Percentiles rank a stretch among this genome's conserved stretches.
These are phyloP conservation scores for Orchesellides sinensis DNA, from an alignment of 2,888 invertebrate genomes.

Conservation along the genomic window DNA sequence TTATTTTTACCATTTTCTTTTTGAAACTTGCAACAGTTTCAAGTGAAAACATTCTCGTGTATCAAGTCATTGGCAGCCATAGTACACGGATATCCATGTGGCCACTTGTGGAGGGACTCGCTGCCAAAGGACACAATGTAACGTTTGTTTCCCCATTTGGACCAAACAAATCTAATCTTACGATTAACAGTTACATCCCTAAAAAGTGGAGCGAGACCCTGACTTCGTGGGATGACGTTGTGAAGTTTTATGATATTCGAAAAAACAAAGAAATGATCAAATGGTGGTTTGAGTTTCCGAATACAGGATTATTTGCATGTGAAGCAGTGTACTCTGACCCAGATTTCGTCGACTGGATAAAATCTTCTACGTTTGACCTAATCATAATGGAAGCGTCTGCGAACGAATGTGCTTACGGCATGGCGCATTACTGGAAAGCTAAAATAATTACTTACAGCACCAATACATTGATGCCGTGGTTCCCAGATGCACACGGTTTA, in stretches of 20 bases:
- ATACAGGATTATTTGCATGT: slow-evolving; percentile 13
- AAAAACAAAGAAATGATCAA: not conserved
- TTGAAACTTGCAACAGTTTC: too few species aligned
- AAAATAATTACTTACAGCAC: slow-evolving; percentile 55
- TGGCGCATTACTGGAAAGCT: slow-evolving; percentile 50
- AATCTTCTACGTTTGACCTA: slow-evolving; percentile 64
- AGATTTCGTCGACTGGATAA: slow-evolving; percentile 49
- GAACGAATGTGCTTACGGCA: slow-evolving; percentile 65
- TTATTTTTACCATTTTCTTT: too few species aligned
- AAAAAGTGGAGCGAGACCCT: not conserved
- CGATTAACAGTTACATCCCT: slow-evolving; percentile 36
- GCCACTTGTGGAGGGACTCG: slow-evolving; percentile 69
- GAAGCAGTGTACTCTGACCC: slow-evolving; percentile 34
- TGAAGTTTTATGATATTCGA: not conserved
- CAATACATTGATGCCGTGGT: slow-evolving; percentile 54
- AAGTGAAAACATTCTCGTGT: too few species aligned
- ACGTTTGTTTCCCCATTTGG: slow-evolving; percentile 65
- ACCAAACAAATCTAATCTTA: slow-evolving; percentile 60
- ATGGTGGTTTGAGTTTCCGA: not conserved
- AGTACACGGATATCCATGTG: slow-evolving; percentile 69
- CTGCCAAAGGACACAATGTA: slow-evolving; percentile 65
- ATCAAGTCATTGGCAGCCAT: too few species aligned
- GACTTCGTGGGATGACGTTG: not conserved
- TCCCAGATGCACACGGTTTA: slow-evolving; percentile 58
- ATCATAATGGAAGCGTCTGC: slow-evolving; percentile 64